Base-by-base conservation (phyloP, 2,797 vertebrate species). In the Leptodactylus fallax region DNA sequence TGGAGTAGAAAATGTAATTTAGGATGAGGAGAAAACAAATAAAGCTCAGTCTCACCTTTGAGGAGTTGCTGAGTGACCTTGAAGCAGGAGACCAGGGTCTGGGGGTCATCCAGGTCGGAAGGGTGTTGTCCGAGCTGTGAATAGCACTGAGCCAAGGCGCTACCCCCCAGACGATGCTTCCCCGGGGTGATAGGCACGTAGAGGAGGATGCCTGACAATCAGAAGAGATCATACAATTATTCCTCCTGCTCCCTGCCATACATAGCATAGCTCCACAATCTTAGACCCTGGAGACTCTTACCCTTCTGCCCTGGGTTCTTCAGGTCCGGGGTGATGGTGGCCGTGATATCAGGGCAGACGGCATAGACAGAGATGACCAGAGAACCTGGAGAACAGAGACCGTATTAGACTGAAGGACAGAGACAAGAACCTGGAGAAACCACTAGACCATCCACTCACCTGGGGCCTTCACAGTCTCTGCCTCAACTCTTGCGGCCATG, bases 351-450 rank as follows among this genome's bases (percentile, higher is more conserved):
- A 12, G 97, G 97, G 88, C 97, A 98, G 56, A 97, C 95, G 0
- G 97, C 97, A 16, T 99, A 99, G 8, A 96, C 95, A 0, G 98
- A 99, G 92, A 99, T 96, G 79, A 99, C 97, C 90, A 98, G 92
- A 0, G 97, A 95, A 11, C 98, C 98, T 98, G 92, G 47, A 83
- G 6, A 5, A 51, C 12, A 23, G 23, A 58, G 60, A 61, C 19
- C 1, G 19, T 7, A 61, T 21, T 1, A 56, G 1, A 5, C 10
- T 17, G 10, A 0, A 25, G 8, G 6, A 56, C 14, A 25, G 36
- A 65, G 36, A 67, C 36, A 7, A 53, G 79, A 61, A 10, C 13
- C 21, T n/a, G 25, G 19, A 61, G 27, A 67, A 10, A 4, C 1
- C 67, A 56, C 14, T 6, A 9, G 16, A 14, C 13, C 36, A 3